A percentile compares a stretch with the other conserved stretches of the same genome.
Evolutionary conservation across 2,888 invertebrate genomes (phyloP).

Genomic region (Phania funesta): DNA sequence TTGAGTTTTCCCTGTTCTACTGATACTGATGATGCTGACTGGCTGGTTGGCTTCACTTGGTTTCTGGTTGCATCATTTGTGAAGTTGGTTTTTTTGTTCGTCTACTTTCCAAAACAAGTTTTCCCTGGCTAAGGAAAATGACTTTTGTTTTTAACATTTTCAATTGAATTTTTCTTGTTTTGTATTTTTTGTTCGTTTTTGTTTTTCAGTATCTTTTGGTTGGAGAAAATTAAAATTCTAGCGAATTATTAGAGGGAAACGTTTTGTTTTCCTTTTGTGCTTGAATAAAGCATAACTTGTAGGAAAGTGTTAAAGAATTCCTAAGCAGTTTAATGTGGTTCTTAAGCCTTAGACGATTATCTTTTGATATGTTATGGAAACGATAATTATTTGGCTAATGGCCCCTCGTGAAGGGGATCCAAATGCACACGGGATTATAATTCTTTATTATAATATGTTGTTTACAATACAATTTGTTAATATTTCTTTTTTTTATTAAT

Average conservation of each 20-base stretch:
- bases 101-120: constrained; percentile 50
- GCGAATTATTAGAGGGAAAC: constrained; percentile 27
- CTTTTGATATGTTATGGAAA: neutral
- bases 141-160: constrained; percentile 67
- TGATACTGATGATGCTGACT: constrained; percentile 31
- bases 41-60: constrained; percentile 40
- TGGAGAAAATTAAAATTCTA: constrained; percentile 54
- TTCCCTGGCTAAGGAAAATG: constrained; percentile 50
- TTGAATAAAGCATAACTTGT: constrained; percentile 5
- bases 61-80: constrained; percentile 56
- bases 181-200: neutral
- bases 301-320: neutral
- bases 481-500: no score
- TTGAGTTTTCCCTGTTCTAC: constrained; percentile 65
- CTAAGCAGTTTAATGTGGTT: neutral
- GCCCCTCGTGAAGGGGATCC: neutral
- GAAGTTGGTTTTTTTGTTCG: neutral
- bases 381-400: neutral
- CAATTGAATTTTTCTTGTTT: constrained; percentile 15
- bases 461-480: no score
- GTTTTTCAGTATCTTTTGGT: neutral
- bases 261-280: neutral
- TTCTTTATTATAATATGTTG: no score
- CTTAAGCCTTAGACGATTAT: neutral
- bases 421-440: no score